Evolutionary conservation across 2,113 vertebrate species (phyloP).

Genomic region (Aspidoscelis tigris): DNA sequence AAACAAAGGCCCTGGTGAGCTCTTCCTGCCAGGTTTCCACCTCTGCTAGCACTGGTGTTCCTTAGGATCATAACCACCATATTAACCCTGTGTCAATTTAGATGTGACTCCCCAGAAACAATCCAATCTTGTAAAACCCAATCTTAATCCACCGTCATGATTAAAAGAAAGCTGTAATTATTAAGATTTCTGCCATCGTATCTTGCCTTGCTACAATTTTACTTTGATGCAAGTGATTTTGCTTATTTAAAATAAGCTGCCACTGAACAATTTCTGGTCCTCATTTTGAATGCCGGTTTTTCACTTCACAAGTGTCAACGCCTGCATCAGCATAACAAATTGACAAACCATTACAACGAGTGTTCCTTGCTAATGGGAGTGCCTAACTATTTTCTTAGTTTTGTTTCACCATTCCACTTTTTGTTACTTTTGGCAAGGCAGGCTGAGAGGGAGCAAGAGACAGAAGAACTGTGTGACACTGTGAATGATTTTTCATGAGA

Average conservation of each 20-base stretch:
- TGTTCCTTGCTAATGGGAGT: slow-evolving; percentile 57
- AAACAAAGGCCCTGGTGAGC: too few species aligned
- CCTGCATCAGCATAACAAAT: slow-evolving; percentile 58
- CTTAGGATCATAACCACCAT: background rate
- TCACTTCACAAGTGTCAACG: slow-evolving; percentile 51
- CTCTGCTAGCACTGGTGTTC: background rate
- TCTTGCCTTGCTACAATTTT: slow-evolving; percentile 40
- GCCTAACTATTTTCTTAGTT: slow-evolving; percentile 55
- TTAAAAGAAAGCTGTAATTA: background rate
- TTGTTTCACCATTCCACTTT: slow-evolving; percentile 49
- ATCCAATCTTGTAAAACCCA: background rate
- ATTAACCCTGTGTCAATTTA: background rate
- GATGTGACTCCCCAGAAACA: background rate
- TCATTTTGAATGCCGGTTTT: slow-evolving; percentile 36
- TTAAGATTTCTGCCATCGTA: slow-evolving; percentile 23
- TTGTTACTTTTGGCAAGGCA: slow-evolving; percentile 72
- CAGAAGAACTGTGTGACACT: slow-evolving; percentile 72
- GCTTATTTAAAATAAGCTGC: background rate
- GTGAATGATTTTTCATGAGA: slow-evolving; percentile 67
- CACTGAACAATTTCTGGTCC: slow-evolving; percentile 59
- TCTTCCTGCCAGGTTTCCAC: too few species aligned
- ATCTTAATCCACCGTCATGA: background rate
- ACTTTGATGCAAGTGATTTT: slow-evolving; percentile 28
- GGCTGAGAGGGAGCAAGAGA: slow-evolving; percentile 68
- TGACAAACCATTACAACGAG: slow-evolving; percentile 61